These are phyloP conservation scores for Actinia equina DNA, from an alignment of 64 coral and sea anemone species.

Conservation along the genomic window DNA sequence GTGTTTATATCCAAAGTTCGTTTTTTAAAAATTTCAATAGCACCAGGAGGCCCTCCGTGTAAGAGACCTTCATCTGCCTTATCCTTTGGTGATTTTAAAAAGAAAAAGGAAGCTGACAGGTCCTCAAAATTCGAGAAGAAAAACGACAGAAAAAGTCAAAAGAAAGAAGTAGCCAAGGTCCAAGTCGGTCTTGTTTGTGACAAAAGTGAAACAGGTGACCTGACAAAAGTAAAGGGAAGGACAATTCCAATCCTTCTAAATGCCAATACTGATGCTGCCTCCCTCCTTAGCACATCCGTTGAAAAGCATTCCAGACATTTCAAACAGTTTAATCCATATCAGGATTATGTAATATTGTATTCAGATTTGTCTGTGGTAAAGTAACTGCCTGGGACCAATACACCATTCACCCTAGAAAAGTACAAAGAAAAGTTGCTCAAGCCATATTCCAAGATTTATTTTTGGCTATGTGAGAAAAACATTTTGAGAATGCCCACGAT, in stretches of 20 bases:
- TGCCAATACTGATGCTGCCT: slow-evolving; percentile 15
- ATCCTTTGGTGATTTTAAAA: slow-evolving; percentile 27
- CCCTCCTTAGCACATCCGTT: slow-evolving; percentile 31
- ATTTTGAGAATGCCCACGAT: slow-evolving; percentile 39
- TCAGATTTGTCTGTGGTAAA: slow-evolving; percentile 30
- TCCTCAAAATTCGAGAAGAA: slow-evolving; percentile 18
- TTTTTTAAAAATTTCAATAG: slow-evolving; percentile 1
- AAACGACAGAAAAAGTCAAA: slow-evolving; percentile 9
- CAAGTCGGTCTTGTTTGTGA: slow-evolving; percentile 55
- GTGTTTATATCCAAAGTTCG: too few species aligned
- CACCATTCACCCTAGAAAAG: slow-evolving; percentile 29
- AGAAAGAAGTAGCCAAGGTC: slow-evolving; percentile 28
- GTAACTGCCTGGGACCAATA: slow-evolving; percentile 42
- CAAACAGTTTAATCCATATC: slow-evolving; percentile 38
- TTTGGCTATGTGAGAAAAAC: slow-evolving; percentile 55
- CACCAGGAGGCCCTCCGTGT: not conserved
- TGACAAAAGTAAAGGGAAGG: slow-evolving; percentile 64
- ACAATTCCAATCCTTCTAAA: slow-evolving; percentile 54
- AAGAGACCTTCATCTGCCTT: not conserved
- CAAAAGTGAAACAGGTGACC: slow-evolving; percentile 3
- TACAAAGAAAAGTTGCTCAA: slow-evolving; percentile 61
- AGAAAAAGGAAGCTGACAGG: slow-evolving; percentile 33
- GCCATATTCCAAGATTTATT: slow-evolving; percentile 62
- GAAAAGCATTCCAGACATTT: slow-evolving; percentile 64
- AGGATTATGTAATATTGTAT: slow-evolving; percentile 46